Evolutionary conservation across 1,140 invertebrate genomes (phyloP).

Genomic region (Hyposmocoma kahamanoa): DNA sequence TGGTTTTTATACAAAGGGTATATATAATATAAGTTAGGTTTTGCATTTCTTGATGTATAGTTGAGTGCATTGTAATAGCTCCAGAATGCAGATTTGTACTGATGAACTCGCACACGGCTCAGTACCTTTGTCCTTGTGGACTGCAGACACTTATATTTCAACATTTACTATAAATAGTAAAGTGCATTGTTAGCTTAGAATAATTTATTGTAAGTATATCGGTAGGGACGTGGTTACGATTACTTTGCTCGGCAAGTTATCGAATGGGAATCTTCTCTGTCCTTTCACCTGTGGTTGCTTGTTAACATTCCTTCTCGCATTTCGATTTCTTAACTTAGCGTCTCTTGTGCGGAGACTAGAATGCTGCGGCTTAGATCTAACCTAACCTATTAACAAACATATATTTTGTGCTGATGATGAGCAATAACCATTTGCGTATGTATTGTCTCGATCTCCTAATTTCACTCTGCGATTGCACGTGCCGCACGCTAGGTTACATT

Average conservation of each 20-base stretch:
- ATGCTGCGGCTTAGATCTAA: too few relatives aligned
- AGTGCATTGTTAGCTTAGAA: conserved; percentile 65
- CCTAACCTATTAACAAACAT: too few relatives aligned
- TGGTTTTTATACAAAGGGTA: conserved; percentile 39
- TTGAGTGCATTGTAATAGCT: conserved; percentile 23
- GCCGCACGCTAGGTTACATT: background rate
- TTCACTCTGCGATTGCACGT: background rate
- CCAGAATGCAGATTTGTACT: conserved; percentile 28
- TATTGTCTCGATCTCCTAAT: background rate
- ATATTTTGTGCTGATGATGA: too few relatives aligned
- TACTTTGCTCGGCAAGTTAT: conserved; percentile 23
- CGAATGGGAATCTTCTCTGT: conserved; percentile 25
- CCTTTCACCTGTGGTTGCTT: conserved; percentile 52
- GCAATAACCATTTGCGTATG: too few relatives aligned
- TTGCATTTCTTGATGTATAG: conserved; percentile 34
- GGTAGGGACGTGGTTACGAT: conserved; percentile 51
- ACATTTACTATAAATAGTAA: conserved; percentile 43
- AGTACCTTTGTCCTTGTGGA: conserved; percentile 57
- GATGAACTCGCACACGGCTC: conserved; percentile 58
- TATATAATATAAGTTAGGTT: conserved; percentile 43
- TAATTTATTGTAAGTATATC: conserved; percentile 69
- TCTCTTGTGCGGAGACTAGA: too few relatives aligned
- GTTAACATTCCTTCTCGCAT: conserved; percentile 50
- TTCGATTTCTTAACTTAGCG: conserved; percentile 27
- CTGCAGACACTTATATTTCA: conserved; percentile 53